Evolutionary conservation across 53 echinoderm and acorn worm genomes (phyloP).

Genomic region (Luidia sarsii): DNA sequence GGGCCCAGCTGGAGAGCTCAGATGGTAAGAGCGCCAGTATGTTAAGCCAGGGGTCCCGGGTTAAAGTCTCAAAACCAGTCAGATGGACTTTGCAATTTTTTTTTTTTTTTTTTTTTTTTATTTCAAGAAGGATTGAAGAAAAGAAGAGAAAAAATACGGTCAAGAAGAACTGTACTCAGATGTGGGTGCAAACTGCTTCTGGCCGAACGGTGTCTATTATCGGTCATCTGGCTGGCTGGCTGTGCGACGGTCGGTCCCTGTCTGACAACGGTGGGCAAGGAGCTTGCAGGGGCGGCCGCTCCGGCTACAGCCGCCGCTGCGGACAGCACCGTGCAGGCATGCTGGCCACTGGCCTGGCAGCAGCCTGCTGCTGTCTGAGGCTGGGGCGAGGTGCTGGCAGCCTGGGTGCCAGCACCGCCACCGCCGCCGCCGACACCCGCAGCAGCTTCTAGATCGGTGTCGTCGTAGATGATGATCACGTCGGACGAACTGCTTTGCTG

Average conservation of each 20-base stretch:
- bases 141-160: neutral
- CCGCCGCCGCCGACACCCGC: conserved; percentile 11
- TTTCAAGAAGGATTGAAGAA: no score
- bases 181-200: neutral
- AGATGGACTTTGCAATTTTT: no score
- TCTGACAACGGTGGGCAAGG: no score
- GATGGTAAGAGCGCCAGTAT: no score
- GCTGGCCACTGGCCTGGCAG: neutral
- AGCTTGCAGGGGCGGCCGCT: no score
- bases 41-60: no score
- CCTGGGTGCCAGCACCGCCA: neutral
- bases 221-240: no score
- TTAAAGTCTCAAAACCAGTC: no score
- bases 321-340: no score
- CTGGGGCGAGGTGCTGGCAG: neutral
- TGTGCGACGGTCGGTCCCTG: neutral
- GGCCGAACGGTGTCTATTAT: no score
- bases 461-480: conserved; percentile 63
- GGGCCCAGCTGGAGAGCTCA: no score
- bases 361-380: conserved; percentile 20
- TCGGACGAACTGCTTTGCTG: conserved; percentile 56
- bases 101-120: neutral
- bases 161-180: neutral
- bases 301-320: no score
- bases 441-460: conserved; percentile 54